Conservation (phyloP, 2,113 vertebrate species). For the Chaenogobius annularis region DNA sequence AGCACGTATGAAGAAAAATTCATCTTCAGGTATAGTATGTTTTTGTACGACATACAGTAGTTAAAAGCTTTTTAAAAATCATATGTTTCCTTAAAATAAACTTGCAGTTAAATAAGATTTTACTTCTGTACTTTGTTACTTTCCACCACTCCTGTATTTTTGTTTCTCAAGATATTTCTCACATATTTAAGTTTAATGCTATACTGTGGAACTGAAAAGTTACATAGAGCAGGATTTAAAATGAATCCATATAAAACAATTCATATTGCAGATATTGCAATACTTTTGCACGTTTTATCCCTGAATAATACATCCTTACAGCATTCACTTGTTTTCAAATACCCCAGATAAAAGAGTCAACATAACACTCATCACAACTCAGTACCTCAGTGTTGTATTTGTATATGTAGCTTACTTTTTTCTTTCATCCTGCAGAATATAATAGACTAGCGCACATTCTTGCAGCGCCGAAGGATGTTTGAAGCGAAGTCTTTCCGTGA, state of each 20-base stretch:
- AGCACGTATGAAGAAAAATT: too few species aligned
- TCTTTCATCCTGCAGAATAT: background rate
- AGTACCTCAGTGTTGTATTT: background rate
- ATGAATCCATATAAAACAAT: too few species aligned
- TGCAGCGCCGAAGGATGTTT: conserved; percentile 26
- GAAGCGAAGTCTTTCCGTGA: conserved; percentile 47
- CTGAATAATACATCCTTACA: background rate
- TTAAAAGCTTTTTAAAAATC: too few species aligned
- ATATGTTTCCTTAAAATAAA: too few species aligned
- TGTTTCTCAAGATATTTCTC: too few species aligned
- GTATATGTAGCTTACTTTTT: background rate
- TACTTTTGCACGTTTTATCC: background rate
- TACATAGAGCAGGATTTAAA: background rate
- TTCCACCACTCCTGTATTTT: too few species aligned
- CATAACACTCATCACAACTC: background rate
- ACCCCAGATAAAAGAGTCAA: background rate
- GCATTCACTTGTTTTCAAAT: background rate
- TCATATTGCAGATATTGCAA: background rate
- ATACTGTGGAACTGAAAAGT: background rate
- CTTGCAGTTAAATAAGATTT: too few species aligned
- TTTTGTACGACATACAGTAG: too few species aligned
- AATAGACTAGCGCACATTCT: conserved; percentile 14
- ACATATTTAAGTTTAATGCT: too few species aligned
- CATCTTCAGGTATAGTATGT: too few species aligned
- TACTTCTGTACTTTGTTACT: too few species aligned